Evolutionary conservation across 1,140 invertebrate genomes (phyloP).

Genomic region (Drosophila mojavensis): DNA sequence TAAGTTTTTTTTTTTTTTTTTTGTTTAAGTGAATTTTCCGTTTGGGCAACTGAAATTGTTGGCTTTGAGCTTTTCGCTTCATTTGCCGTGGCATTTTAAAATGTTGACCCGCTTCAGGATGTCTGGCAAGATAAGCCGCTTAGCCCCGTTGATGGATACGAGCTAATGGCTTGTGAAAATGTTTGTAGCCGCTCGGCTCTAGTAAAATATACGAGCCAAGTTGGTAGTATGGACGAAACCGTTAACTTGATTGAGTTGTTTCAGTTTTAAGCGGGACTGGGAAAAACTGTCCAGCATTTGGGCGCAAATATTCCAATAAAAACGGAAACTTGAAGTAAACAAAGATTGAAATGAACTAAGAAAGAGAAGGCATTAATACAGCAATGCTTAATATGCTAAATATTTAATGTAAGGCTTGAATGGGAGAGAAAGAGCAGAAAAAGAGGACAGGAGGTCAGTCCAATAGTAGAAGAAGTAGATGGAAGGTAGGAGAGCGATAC

Average conservation of each 20-base stretch:
- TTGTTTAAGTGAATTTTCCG: slow-evolving; percentile 12
- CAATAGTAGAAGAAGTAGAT: too few relatives aligned
- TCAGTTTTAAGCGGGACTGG: slow-evolving; percentile 6
- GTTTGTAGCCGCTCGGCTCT: slow-evolving; percentile 32
- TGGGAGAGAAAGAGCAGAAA: too few relatives aligned
- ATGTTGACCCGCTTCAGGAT: slow-evolving; percentile 31
- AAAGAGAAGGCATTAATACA: too few relatives aligned
- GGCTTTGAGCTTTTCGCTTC: not conserved
- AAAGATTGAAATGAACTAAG: not conserved
- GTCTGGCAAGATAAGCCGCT: slow-evolving; percentile 63
- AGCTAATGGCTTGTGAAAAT: slow-evolving; percentile 75
- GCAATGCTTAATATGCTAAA: too few relatives aligned
- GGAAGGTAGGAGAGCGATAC: too few relatives aligned
- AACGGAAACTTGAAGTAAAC: not conserved
- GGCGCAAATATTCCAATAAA: not conserved
- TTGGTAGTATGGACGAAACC: slow-evolving; percentile 4
- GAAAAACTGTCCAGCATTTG: not conserved
- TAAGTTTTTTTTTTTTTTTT: slow-evolving; percentile 18
- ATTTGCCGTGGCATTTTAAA: slow-evolving; percentile 18
- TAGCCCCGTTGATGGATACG: slow-evolving; percentile 61
- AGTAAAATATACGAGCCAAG: slow-evolving; percentile 51
- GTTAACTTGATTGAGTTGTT: slow-evolving; percentile 64
- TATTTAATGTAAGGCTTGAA: too few relatives aligned
- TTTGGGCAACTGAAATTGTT: slow-evolving; percentile 13
- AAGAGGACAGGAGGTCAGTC: too few relatives aligned